phyloP scores from a whole-genome alignment of 1,140 invertebrate species.

The Mya arenaria region DNA sequence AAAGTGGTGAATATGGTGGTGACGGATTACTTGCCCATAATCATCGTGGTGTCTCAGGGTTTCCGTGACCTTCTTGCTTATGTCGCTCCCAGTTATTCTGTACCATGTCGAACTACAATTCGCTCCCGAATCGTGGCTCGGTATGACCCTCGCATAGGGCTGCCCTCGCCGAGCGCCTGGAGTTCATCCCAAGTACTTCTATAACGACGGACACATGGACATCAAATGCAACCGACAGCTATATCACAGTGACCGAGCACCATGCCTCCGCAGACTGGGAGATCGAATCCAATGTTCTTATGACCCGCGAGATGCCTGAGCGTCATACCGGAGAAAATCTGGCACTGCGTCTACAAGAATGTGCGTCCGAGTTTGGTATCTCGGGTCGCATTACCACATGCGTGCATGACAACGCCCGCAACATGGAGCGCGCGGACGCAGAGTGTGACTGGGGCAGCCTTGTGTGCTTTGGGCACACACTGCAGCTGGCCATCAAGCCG shows the following conservation, averaged over 20 bases:
- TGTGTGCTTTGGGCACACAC: constrained; percentile 39
- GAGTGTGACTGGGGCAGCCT: constrained; percentile 43
- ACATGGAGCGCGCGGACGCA: constrained; percentile 16
- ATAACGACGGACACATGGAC: constrained; percentile 23
- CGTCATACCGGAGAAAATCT: background rate
- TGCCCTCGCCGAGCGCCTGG: background rate
- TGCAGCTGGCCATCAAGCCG: constrained; percentile 46
- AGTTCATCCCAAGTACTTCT: background rate
- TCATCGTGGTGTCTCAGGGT: background rate
- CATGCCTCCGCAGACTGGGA: constrained; percentile 6
- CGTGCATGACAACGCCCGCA: constrained; percentile 11
- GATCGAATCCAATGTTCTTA: background rate
- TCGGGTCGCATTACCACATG: background rate
- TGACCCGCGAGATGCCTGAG: constrained; percentile 25
- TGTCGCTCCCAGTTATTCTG: background rate
- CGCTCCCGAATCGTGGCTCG: background rate
- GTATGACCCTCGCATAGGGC: background rate
- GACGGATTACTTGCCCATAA: constrained; percentile 8
- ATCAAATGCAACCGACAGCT: constrained; percentile 15
- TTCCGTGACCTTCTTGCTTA: background rate
- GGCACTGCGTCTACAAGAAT: background rate
- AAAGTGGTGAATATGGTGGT: constrained; percentile 1
- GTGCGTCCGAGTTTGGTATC: constrained; percentile 4
- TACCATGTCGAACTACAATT: constrained; percentile 1
- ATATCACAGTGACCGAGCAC: constrained; percentile 29